phyloP scores from a whole-genome alignment of 1,140 invertebrate species.

The Macrobrachium nipponense region DNA sequence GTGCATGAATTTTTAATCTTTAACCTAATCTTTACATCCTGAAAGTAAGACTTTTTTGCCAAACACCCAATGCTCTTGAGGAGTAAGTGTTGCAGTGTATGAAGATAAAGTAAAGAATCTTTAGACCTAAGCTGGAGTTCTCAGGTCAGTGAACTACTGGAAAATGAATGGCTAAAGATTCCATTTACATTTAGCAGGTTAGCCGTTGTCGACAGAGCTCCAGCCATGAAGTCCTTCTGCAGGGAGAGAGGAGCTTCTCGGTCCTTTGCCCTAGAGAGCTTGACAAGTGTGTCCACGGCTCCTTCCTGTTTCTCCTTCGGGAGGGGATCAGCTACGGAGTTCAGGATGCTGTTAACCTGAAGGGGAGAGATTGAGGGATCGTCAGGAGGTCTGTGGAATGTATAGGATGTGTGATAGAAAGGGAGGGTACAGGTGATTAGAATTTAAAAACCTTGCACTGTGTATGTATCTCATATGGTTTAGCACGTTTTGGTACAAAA shows the following conservation, averaged over 20 bases:
- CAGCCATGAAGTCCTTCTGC: constrained; percentile 38
- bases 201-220: constrained; percentile 36
- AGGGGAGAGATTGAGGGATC: background rate
- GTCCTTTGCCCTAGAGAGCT: constrained; percentile 34
- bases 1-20: background rate
- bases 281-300: constrained; percentile 30
- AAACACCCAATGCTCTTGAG: no score
- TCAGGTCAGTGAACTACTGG: background rate
- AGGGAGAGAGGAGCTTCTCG: constrained; percentile 38
- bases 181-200: constrained; percentile 39
- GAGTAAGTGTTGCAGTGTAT: no score
- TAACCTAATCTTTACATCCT: background rate
- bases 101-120: no score
- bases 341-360: constrained; percentile 58
- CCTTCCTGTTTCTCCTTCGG: constrained; percentile 36
- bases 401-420: no score
- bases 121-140: no score
- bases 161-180: background rate
- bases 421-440: no score
- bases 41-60: background rate
- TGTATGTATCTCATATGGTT: no score
- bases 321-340: constrained; percentile 48
- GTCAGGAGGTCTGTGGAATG: no score
- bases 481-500: no score
- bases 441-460: no score